Base-by-base conservation (phyloP, 2,888 invertebrate species). In the Terebella lapidaria region DNA sequence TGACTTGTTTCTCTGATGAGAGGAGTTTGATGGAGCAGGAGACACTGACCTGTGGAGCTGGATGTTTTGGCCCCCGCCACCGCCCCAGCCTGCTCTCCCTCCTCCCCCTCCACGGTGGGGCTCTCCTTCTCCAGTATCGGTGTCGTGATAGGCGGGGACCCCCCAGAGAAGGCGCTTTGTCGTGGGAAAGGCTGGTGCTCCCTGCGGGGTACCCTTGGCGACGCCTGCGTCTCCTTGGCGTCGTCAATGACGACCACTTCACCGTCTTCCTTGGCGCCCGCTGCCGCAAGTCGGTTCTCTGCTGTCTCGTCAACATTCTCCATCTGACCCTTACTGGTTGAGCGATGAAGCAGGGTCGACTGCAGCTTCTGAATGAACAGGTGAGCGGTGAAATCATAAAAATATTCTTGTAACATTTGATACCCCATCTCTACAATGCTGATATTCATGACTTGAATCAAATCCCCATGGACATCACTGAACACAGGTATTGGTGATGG, bases 341-440 rank as follows among this genome's bases (percentile, higher is more conserved):
- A 89, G 54, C 92, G 86, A 46, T 91, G 92, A 69, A 93, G 80
- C 18, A 90, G 91, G 20, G 92, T 91, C 78, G 92, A 91, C 42
- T 92, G 86, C 68, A 93, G 90, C 82, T 92, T 92, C 82, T 92
- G 88, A 49, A 74, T 56, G 28, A 26, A 30, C 20, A 27, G n/a
- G n/a, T n/a, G n/a, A n/a, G n/a, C n/a, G n/a, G 18, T 65, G 35
- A 18, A 46, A 60, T 35, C 4, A 45, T n/a, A 10, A 52, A 53
- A 10, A 20, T 26, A 49, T 57, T 20, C 3, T 27, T 51, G 1
- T 24, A 56, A 1, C 26, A 47, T 18, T n/a, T 15, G n/a, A 15
- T 15, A 35, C 42, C n/a, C n/a, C 42, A 35, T 35, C 42, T 15
- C 10, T n/a, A 35, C 10, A 15, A 35, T 35, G 10, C 10, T 35